These are phyloP conservation scores for Anguilla obscura DNA, from an alignment of 2,797 vertebrate species.

Conservation along the genomic window DNA sequence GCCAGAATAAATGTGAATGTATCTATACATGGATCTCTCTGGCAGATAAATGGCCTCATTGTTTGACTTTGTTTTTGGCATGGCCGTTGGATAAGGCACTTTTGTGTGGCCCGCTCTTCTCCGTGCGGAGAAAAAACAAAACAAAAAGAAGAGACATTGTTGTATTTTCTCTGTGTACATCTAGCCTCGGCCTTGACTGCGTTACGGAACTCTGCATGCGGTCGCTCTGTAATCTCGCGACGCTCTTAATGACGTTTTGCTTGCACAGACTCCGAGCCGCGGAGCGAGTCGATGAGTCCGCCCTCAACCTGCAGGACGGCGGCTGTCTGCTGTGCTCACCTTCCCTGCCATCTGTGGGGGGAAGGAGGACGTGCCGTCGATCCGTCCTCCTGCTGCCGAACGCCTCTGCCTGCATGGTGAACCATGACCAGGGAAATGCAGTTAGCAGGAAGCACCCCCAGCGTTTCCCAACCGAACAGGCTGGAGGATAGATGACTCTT, in stretches of 20 bases:
- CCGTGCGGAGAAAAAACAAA: not conserved
- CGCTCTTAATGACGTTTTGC: not conserved
- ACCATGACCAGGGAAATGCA: not conserved
- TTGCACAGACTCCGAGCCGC: not conserved
- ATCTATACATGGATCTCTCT: not conserved
- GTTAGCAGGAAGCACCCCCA: not conserved
- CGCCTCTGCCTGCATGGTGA: not conserved
- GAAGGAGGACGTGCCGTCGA: not conserved
- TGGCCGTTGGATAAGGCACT: conserved; percentile 15
- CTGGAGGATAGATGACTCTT: too few relatives aligned
- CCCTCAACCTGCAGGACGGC: not conserved
- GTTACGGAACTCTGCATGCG: not conserved
- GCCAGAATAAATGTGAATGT: conserved; percentile 23
- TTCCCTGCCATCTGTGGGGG: not conserved
- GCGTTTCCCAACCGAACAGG: not conserved
- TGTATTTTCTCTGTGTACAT: conserved; percentile 39
- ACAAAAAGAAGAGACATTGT: conserved; percentile 22
- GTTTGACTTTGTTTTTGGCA: not conserved
- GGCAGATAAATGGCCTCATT: conserved; percentile 1
- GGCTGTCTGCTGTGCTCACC: not conserved
- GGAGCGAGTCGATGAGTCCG: not conserved
- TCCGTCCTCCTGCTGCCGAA: not conserved
- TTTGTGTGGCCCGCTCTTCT: conserved; percentile 51
- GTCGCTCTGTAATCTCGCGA: not conserved
- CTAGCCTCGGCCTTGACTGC: not conserved